Conservation (phyloP, 2,888 invertebrate species). For the Sesia bembeciformis region DNA sequence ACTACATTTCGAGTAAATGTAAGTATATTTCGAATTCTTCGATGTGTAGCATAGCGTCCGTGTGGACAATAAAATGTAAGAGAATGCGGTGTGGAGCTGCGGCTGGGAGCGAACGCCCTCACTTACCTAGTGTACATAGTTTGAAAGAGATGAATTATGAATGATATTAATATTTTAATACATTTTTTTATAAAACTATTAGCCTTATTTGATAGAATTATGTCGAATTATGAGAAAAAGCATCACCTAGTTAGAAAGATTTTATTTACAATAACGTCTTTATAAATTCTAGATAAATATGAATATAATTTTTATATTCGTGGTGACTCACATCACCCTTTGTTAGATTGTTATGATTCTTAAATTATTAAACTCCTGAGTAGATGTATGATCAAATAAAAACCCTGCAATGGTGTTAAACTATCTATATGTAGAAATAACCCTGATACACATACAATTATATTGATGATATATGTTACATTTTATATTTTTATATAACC, state of each 20-base stretch:
- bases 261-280: slow-evolving; percentile 29
- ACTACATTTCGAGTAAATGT: neutral
- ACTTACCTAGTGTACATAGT: slow-evolving; percentile 32
- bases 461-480: slow-evolving; percentile 45
- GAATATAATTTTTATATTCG: slow-evolving; percentile 26
- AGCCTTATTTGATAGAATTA: slow-evolving; percentile 42
- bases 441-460: slow-evolving; percentile 23
- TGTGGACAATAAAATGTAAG: slow-evolving; percentile 26
- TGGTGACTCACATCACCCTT: slow-evolving; percentile 27
- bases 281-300: slow-evolving; percentile 36
- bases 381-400: neutral
- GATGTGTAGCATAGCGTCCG: slow-evolving; percentile 29
- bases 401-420: slow-evolving; percentile 8
- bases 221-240: slow-evolving; percentile 31
- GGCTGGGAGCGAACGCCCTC: slow-evolving; percentile 5
- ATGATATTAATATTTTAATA: slow-evolving; percentile 68
- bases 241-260: slow-evolving; percentile 41
- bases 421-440: slow-evolving; percentile 10
- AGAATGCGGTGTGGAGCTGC: neutral
- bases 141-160: slow-evolving; percentile 57
- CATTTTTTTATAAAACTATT: slow-evolving; percentile 52
- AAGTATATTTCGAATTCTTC: neutral
- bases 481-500: slow-evolving; percentile 53
- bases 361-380: slow-evolving; percentile 7
- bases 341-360: slow-evolving; percentile 33